Conservation (phyloP, 2,113 vertebrate genomes). For the Leptosomus discolor region DNA sequence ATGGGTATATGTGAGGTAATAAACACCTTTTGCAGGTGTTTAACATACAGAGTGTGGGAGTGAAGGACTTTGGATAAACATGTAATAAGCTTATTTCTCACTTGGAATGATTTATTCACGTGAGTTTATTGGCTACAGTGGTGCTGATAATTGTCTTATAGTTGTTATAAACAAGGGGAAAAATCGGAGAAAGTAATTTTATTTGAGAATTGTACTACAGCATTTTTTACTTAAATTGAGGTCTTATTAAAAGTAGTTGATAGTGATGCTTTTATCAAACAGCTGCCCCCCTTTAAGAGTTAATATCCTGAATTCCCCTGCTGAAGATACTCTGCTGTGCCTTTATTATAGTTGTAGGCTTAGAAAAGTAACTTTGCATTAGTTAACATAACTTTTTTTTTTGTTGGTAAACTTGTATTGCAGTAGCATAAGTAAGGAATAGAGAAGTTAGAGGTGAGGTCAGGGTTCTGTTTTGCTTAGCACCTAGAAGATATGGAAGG, state of each 20-base stretch:
- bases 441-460: background rate
- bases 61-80: background rate
- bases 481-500: background rate
- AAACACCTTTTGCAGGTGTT: conserved; percentile 19
- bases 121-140: rapidly evolving
- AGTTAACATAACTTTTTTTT: background rate
- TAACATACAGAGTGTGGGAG: background rate
- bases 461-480: background rate
- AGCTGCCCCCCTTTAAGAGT: background rate
- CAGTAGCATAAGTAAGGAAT: background rate
- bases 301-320: background rate
- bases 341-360: background rate
- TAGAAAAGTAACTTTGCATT: background rate
- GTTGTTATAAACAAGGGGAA: background rate
- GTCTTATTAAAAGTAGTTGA: background rate
- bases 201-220: background rate
- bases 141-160: background rate
- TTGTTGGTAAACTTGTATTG: background rate
- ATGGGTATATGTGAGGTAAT: background rate
- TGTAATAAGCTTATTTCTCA: background rate
- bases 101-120: background rate
- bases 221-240: background rate
- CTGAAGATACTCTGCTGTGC: background rate
- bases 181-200: background rate
- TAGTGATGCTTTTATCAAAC: background rate